Conservation (phyloP, 2,113 vertebrate species). For the Lophius piscatorius region DNA sequence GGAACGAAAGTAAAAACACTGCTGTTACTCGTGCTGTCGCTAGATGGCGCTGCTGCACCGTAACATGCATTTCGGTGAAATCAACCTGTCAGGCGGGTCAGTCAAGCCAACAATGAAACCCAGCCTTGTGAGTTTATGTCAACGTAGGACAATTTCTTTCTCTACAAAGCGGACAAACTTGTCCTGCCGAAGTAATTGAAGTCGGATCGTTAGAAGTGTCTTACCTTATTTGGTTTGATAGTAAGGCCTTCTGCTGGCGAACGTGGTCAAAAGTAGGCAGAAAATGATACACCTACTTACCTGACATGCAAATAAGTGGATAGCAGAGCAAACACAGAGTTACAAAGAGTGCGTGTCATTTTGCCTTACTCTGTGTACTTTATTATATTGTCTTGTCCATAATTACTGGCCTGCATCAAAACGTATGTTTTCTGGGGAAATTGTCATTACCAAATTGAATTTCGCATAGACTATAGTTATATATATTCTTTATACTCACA, state of each 20-base stretch:
- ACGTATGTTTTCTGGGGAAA: too few relatives aligned
- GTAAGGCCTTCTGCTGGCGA: background rate
- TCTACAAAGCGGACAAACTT: background rate
- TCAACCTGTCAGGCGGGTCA: slow-evolving; percentile 1
- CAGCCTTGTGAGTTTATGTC: background rate
- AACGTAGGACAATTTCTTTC: background rate
- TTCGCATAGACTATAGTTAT: too few relatives aligned
- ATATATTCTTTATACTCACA: too few relatives aligned
- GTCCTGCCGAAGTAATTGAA: background rate
- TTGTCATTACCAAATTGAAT: too few relatives aligned
- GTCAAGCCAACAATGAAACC: background rate
- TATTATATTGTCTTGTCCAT: too few relatives aligned
- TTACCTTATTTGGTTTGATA: background rate
- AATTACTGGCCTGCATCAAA: too few relatives aligned
- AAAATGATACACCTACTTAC: background rate
- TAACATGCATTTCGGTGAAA: background rate
- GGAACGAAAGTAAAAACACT: too few relatives aligned
- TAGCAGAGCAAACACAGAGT: too few relatives aligned
- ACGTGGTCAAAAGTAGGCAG: background rate
- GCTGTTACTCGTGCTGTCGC: too few relatives aligned
- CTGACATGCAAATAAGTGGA: background rate
- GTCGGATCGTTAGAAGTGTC: background rate
- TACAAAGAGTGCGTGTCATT: too few relatives aligned
- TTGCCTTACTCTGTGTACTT: too few relatives aligned
- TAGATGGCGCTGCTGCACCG: slow-evolving; percentile 70